Evolutionary conservation across 1,140 invertebrate species (phyloP).

Genomic region (Capitella teleta): DNA sequence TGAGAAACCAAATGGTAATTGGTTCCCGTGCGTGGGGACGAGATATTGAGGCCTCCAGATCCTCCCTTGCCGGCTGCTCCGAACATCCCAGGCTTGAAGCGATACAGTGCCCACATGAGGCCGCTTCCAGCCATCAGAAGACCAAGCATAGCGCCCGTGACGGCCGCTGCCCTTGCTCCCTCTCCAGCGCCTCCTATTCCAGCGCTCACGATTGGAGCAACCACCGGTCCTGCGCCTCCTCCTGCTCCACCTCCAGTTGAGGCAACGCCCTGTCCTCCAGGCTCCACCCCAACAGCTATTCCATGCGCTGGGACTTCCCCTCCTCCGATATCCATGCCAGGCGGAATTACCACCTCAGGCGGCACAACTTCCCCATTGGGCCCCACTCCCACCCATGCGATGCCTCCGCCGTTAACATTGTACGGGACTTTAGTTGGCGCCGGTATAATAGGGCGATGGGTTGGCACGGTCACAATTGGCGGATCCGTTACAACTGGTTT

Average conservation of each 20-base stretch:
- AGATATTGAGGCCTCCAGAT: slow-evolving; percentile 4
- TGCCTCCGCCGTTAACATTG: neutral
- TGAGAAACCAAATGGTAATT: slow-evolving; percentile 2
- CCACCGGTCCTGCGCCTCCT: slow-evolving; percentile 23
- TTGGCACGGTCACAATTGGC: too few relatives aligned
- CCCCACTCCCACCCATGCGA: neutral
- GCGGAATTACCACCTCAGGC: neutral
- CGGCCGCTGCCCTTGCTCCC: slow-evolving; percentile 19
- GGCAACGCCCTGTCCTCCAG: slow-evolving; percentile 10
- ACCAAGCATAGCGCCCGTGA: slow-evolving; percentile 29
- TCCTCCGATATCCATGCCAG: neutral
- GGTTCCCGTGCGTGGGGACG: slow-evolving; percentile 1
- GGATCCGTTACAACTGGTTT: too few relatives aligned
- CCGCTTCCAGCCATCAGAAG: slow-evolving; percentile 22
- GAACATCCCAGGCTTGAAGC: slow-evolving; percentile 16
- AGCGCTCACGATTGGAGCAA: slow-evolving; percentile 2
- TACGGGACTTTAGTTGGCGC: too few relatives aligned
- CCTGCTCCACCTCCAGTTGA: slow-evolving; percentile 16
- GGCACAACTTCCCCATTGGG: neutral
- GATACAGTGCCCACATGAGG: slow-evolving; percentile 34
- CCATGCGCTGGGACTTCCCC: neutral
- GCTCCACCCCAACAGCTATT: slow-evolving; percentile 7
- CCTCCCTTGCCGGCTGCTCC: slow-evolving; percentile 3
- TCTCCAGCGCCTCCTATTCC: neutral
- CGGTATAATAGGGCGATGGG: too few relatives aligned